These are phyloP conservation scores for Setipinna tenuifilis DNA, from an alignment of 2,797 vertebrate species.

Conservation along the genomic window DNA sequence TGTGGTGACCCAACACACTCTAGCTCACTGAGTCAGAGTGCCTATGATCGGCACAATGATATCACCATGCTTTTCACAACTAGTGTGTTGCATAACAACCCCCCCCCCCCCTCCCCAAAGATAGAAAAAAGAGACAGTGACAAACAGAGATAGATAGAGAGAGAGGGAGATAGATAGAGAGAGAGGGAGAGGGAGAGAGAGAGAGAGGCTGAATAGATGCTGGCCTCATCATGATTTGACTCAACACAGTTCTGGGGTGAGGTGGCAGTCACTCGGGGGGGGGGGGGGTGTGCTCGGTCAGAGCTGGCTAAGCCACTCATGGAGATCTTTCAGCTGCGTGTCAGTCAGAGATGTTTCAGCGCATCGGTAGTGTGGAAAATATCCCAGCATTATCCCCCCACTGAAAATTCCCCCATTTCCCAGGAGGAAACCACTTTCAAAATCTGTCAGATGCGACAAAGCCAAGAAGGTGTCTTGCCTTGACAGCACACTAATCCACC, in stretches of 20 bases:
- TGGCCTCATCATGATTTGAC: neutral
- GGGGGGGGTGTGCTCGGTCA: conserved; percentile 3
- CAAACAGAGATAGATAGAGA: neutral
- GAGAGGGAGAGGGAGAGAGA: neutral
- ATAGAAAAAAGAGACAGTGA: neutral
- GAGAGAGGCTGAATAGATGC: neutral
- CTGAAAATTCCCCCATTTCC: neutral
- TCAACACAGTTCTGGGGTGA: neutral
- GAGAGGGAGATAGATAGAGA: neutral
- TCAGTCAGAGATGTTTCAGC: conserved; percentile 2
- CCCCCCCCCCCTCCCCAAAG: neutral
- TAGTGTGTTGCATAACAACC: neutral
- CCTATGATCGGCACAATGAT: neutral
- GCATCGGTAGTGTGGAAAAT: neutral
- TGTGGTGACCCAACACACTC: neutral
- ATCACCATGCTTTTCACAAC: conserved; percentile 6
- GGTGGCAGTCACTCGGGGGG: neutral
- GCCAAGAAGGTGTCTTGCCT: neutral
- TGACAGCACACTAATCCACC: neutral
- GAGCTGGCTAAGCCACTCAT: neutral
- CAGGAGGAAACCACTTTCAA: conserved; percentile 3
- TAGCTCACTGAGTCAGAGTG: neutral
- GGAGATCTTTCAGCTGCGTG: conserved; percentile 5
- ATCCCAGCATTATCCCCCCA: conserved; percentile 40
- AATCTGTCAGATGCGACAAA: neutral